phyloP scores from a whole-genome alignment of 2,113 vertebrate genomes.

The Glaucomys volans region DNA sequence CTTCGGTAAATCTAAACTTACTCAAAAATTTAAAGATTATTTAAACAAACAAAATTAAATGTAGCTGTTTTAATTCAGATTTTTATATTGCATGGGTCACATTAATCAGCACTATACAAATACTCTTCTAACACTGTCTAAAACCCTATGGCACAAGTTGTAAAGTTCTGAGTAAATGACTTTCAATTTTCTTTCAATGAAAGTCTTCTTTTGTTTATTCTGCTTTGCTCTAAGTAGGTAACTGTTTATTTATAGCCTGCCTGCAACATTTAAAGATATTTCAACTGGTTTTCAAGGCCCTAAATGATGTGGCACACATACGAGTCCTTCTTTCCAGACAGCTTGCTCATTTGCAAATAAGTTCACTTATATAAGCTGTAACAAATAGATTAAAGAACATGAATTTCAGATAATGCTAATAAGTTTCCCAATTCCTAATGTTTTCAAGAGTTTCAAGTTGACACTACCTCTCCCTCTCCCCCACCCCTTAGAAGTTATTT shows the following conservation, averaged over 20 bases:
- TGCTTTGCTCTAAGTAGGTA: slow-evolving; percentile 31
- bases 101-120: not conserved
- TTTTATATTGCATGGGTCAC: not conserved
- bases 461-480: not conserved
- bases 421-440: not conserved
- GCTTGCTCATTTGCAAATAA: not conserved
- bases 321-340: not conserved
- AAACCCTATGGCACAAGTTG: not conserved
- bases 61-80: not conserved
- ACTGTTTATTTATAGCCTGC: not conserved
- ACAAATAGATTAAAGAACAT: slow-evolving; percentile 15
- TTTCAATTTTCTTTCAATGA: slow-evolving; percentile 14
- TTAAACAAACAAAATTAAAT: slow-evolving; percentile 10
- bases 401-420: not conserved
- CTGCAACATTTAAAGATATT: not conserved
- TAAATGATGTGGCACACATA: not conserved
- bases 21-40: not conserved
- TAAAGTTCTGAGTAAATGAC: not conserved
- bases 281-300: not conserved
- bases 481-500: not conserved
- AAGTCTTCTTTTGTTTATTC: slow-evolving; percentile 17
- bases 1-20: slow-evolving; percentile 19
- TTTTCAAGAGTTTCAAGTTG: not conserved
- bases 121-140: not conserved
- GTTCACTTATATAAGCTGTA: not conserved